A percentile compares a stretch with the other conserved stretches of the same genome.
Evolutionary conservation across 2,888 invertebrate genomes (phyloP).

Genomic region (Phymatocera aterrima): DNA sequence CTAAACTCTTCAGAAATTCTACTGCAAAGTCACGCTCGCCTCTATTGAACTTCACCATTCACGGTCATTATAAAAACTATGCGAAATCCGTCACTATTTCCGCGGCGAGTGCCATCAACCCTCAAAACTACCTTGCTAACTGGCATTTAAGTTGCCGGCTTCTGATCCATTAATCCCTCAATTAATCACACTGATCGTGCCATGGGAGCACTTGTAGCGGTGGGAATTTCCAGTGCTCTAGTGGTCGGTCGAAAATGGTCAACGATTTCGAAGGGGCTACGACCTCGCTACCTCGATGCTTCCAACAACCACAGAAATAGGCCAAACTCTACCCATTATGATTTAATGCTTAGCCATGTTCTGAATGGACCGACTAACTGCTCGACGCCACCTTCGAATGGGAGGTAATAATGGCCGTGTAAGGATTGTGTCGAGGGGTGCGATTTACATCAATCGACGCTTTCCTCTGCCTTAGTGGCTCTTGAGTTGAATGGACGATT

Average conservation of each 20-base stretch:
- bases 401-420: slow-evolving; percentile 48
- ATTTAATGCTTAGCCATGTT: slow-evolving; percentile 53
- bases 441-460: slow-evolving; percentile 47
- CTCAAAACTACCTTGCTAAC: slow-evolving; percentile 55
- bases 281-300: slow-evolving; percentile 51
- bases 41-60: background rate
- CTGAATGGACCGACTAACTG: slow-evolving; percentile 49
- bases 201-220: slow-evolving; percentile 30
- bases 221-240: background rate
- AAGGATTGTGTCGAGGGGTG: slow-evolving; percentile 44
- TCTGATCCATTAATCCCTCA: slow-evolving; percentile 67
- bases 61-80: slow-evolving; percentile 4
- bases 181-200: slow-evolving; percentile 59
- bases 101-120: slow-evolving; percentile 20
- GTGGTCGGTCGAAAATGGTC: slow-evolving; percentile 8
- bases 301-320: slow-evolving; percentile 48
- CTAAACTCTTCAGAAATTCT: slow-evolving; percentile 11
- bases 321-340: slow-evolving; percentile 52
- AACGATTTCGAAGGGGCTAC: slow-evolving; percentile 24
- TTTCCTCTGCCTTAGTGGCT: background rate
- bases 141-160: slow-evolving; percentile 66
- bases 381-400: slow-evolving; percentile 49
- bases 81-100: slow-evolving; percentile 9
- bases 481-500: background rate
- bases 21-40: background rate